phyloP scores from a whole-genome alignment of 1,140 invertebrate species.

The Drosophila rhopaloa region DNA sequence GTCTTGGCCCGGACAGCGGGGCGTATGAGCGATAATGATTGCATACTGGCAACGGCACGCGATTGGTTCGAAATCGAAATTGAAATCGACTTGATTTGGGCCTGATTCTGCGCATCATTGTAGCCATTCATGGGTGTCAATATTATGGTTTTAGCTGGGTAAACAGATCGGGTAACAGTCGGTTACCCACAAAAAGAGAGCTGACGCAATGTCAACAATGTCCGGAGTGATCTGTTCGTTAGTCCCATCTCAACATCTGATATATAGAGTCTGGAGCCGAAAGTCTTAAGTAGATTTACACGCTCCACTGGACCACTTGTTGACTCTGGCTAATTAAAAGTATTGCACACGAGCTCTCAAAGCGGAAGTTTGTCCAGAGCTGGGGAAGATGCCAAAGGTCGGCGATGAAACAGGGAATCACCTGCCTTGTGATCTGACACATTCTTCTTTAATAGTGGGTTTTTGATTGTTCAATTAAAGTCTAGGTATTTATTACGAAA shows the following conservation, averaged over 20 bases:
- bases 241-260: neutral
- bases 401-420: slow-evolving; percentile 6
- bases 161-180: slow-evolving; percentile 49
- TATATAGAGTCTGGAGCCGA: slow-evolving; percentile 17
- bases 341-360: slow-evolving; percentile 43
- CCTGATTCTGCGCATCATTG: slow-evolving; percentile 45
- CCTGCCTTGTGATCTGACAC: neutral
- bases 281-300: slow-evolving; percentile 58
- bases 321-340: slow-evolving; percentile 77
- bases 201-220: slow-evolving; percentile 75
- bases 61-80: slow-evolving; percentile 15
- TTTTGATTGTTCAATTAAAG: neutral
- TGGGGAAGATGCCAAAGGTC: slow-evolving; percentile 43
- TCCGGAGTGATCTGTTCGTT: slow-evolving; percentile 43
- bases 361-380: slow-evolving; percentile 47
- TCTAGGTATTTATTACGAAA: neutral
- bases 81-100: slow-evolving; percentile 4
- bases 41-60: slow-evolving; percentile 36
- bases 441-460: neutral
- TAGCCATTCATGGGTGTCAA: slow-evolving; percentile 54
- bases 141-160: slow-evolving; percentile 75
- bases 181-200: slow-evolving; percentile 44
- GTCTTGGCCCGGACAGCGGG: slow-evolving; percentile 28
- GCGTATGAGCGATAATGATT: slow-evolving; percentile 56
- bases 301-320: slow-evolving; percentile 62